A percentile compares a stretch with the other conserved stretches of the same genome.
These are phyloP conservation scores for Drosophila sulfurigaster DNA, from an alignment of 1,140 invertebrate species.

Conservation along the genomic window DNA sequence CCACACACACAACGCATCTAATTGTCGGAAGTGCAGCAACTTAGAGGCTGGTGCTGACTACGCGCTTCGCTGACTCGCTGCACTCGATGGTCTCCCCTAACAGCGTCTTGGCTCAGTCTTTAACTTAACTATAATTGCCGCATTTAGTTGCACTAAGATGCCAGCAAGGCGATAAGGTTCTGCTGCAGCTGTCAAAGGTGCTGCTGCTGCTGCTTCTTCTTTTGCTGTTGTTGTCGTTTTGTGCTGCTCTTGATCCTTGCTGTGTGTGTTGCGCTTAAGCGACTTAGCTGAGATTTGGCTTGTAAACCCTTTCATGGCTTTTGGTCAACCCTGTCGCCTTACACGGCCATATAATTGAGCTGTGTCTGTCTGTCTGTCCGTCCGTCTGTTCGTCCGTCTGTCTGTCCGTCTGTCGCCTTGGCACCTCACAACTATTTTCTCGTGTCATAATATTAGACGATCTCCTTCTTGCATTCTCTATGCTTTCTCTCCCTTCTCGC, in stretches of 20 bases:
- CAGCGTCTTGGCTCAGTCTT: slow-evolving; percentile 35
- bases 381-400: slow-evolving; percentile 20
- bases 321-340: slow-evolving; percentile 17
- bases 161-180: slow-evolving; percentile 33
- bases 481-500: not conserved
- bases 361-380: slow-evolving; percentile 22
- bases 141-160: slow-evolving; percentile 63
- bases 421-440: slow-evolving; percentile 7
- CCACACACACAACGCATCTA: slow-evolving; percentile 22
- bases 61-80: slow-evolving; percentile 56
- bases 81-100: not conserved
- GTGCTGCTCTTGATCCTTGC: not conserved
- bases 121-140: slow-evolving; percentile 63
- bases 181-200: not conserved
- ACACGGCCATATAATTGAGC: slow-evolving; percentile 65
- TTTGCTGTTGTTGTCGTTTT: no score
- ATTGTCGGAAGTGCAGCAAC: slow-evolving; percentile 78
- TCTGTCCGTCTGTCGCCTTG: slow-evolving; percentile 7
- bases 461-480: not conserved
- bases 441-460: slow-evolving; percentile 65
- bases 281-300: slow-evolving; percentile 48
- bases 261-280: slow-evolving; percentile 1
- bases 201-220: not conserved
- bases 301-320: slow-evolving; percentile 31
- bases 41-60: slow-evolving; percentile 55